A percentile compares a stretch with the other conserved stretches of the same genome.
Conservation (phyloP, 2,888 invertebrate species). For the Sialis lutaria region DNA sequence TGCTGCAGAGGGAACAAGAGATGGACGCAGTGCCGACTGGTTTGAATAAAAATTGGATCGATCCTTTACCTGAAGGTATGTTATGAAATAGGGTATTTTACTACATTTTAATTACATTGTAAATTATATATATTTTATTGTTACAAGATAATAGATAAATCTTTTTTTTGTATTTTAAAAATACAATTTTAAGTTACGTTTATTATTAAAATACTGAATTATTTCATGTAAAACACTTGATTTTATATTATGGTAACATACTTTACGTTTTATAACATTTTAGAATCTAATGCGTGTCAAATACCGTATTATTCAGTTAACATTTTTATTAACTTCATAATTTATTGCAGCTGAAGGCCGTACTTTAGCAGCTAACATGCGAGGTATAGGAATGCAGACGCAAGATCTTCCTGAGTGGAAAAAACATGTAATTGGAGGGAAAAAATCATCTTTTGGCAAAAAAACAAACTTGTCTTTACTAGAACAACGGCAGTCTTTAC, state of each 20-base stretch:
- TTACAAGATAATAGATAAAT: neutral
- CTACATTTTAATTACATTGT: conserved; percentile 3
- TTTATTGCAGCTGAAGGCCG: conserved; percentile 38
- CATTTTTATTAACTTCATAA: conserved; percentile 6
- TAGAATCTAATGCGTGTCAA: no score
- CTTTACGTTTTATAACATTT: no score
- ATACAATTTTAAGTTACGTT: no score
- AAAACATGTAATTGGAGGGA: conserved; percentile 93
- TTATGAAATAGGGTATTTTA: conserved; percentile 3
- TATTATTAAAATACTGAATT: no score
- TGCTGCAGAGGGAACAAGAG: conserved; percentile 86
- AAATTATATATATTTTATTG: neutral
- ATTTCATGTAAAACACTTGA: no score
- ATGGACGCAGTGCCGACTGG: conserved; percentile 70
- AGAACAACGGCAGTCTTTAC: conserved; percentile 89
- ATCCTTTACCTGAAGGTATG: conserved; percentile 73
- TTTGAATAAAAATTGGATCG: conserved; percentile 89
- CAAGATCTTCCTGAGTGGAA: conserved; percentile 99
- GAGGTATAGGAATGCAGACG: conserved; percentile 67
- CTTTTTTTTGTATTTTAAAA: neutral
- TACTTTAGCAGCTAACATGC: conserved; percentile 56
- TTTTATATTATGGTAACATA: no score
- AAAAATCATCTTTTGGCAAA: conserved; percentile 94
- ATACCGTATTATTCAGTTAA: conserved; percentile 1
- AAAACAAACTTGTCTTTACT: conserved; percentile 87